Conservation (phyloP, 2,797 vertebrate species). For the Molossus molossus region DNA sequence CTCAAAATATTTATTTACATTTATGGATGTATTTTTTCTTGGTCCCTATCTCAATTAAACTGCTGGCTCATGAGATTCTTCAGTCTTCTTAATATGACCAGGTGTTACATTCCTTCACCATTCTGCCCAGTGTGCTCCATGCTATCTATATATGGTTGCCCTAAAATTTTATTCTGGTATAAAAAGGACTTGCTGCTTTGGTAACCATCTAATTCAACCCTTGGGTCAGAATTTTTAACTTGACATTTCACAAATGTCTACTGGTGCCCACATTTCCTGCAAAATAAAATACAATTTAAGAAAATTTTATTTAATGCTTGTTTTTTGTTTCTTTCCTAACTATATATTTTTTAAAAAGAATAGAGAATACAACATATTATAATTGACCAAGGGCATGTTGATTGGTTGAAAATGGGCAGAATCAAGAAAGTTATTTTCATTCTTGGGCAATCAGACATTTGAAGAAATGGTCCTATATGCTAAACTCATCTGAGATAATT, state of each 20-base stretch:
- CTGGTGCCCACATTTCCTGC: background rate
- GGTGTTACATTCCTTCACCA: background rate
- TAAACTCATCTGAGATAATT: background rate
- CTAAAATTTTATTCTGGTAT: background rate
- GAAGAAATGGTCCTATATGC: background rate
- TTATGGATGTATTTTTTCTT: background rate
- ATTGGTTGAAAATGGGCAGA: background rate
- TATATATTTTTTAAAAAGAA: conserved; percentile 28
- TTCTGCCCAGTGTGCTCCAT: background rate
- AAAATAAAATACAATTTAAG: background rate
- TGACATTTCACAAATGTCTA: background rate
- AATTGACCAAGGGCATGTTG: background rate
- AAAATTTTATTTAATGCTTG: background rate
- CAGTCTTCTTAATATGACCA: background rate
- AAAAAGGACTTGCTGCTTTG: background rate
- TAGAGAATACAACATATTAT: background rate
- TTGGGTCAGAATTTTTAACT: background rate
- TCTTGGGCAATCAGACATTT: background rate
- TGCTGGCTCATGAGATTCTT: background rate
- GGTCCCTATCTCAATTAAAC: background rate
- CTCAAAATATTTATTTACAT: background rate
- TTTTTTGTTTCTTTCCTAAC: background rate
- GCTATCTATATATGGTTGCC: background rate
- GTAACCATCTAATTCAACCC: background rate
- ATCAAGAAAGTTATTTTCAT: background rate